Base-by-base conservation (phyloP, 2,888 invertebrate species). In the Psococerastis gibbosa region DNA sequence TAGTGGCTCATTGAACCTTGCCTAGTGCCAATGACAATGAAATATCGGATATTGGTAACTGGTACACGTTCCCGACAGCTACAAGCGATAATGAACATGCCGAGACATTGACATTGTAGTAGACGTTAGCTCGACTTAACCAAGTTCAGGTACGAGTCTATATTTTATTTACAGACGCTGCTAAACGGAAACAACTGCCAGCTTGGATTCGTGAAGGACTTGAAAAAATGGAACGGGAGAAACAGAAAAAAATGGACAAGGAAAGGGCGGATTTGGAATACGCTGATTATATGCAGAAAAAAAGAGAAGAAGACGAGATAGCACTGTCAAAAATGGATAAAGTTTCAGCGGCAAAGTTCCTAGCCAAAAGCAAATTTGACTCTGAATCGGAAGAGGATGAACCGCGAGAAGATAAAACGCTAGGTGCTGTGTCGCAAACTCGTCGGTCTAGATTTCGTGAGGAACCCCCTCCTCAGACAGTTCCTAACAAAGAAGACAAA, bases 171-270 rank as follows among this genome's bases (percentile, higher is more conserved):
- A n/a, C n/a, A 57, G 89, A 91, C 61, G 85, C 87, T 13, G 81
- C 80, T 15, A 87, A 87, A 61, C 68, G 91, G 31, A 77, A 88
- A 56, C 80, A 84, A 53, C 68, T 97, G 17, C 97, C 97, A n/a
- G 88, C 85, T 1, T 97, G 97, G 97, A 94, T 97, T 50, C 71
- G 94, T 60, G 94, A 89, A 68, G 94, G 94, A 23, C 64, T 97
- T 51, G 95, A 95, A 58, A 95, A 95, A 67, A 94, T 95, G 88
- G 95, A 97, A 60, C 70, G 84, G 18, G 91, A 94, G 53, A 91
- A 92, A 56, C 75, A 78, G 55, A 81, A 76, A 54, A 88, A 89
- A 50, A 68, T 85, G 51, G 89, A 91, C 57, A 73, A 75, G 43
- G 80, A 82, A 54, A 68, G 76, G 49, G 73, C 77, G 52, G 68